These are phyloP conservation scores for Dendroctonus ponderosae DNA, from an alignment of 1,140 invertebrate genomes.

Conservation along the genomic window DNA sequence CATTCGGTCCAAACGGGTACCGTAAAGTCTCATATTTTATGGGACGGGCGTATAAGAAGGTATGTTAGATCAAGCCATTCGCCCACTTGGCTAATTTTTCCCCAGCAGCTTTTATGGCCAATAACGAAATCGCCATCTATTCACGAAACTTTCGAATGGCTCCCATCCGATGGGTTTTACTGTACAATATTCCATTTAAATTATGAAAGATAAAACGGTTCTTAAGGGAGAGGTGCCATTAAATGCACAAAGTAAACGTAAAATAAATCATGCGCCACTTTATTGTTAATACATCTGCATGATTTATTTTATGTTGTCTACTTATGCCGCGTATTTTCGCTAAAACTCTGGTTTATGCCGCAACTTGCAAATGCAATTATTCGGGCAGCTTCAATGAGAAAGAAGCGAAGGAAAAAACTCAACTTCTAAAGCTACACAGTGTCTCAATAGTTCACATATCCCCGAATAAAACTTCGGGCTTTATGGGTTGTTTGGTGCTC, in stretches of 20 bases:
- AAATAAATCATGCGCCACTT: conserved; percentile 38
- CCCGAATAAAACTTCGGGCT: background rate
- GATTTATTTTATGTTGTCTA: conserved; percentile 36
- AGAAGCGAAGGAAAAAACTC: no score
- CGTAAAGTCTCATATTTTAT: no score
- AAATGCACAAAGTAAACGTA: conserved; percentile 31
- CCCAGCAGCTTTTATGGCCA: no score
- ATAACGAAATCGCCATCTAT: no score
- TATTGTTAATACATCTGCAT: conserved; percentile 29
- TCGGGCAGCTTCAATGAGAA: no score
- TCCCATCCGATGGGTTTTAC: no score
- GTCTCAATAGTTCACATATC: conserved; percentile 4
- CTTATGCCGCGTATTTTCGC: conserved; percentile 7
- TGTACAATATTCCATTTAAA: conserved; percentile 9
- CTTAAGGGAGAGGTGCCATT: conserved; percentile 11
- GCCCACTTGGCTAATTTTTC: no score
- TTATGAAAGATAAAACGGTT: conserved; percentile 20
- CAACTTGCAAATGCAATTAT: conserved; percentile 1
- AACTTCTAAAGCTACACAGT: conserved; percentile 14
- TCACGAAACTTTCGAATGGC: no score
- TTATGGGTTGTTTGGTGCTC: background rate
- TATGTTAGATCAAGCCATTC: no score
- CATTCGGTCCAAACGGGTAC: no score
- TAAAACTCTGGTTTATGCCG: conserved; percentile 17
- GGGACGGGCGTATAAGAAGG: no score